Base-by-base conservation (phyloP, 2,113 vertebrate genomes). In the Pholis gunnellus region DNA sequence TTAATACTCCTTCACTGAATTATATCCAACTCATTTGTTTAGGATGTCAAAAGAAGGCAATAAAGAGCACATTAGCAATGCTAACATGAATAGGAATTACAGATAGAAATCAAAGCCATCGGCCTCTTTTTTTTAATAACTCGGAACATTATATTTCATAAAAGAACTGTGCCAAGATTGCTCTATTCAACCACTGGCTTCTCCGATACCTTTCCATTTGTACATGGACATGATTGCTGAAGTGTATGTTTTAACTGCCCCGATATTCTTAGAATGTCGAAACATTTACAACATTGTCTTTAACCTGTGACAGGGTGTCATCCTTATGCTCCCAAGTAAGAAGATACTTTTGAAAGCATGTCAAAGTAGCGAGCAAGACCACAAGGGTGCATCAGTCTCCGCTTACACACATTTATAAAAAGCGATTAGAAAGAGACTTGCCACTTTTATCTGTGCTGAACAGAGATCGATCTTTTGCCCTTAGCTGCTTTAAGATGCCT, bases 1-100 rank as follows among this genome's bases (percentile, higher is more conserved):
- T 75, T 72, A 81, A 75, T 72, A 48, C 11, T 65, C 27, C 54
- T 38, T 4, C 42, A 60, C 48, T 80, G 65, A 84, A 81, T 79
- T 71, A 87, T 50, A 77, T 61, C 9, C 6, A n/a, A 44, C 18
- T 72, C 38, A 83, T 80, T 75, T 59, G 46, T 78, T 59, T 60
- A 70, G 25, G 75, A 78, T 46, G 27, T 68, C 57, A 74, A 48
- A 76, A 65, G 2, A 27, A 57, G 64, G 73, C 73, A 75, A 78
- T 70, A 82, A 61, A 36, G 29, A 57, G 64, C 29, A 60, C 11
- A 40, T 77, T 77, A 72, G 31, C 68, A 9, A 40, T 36, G 31
- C n/a, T 80, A 60, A 67, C 48, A 63, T 54, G 42, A 84, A 67
- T n/a, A 60, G 46, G 38, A 70, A 72, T 71, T 8, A 54, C 22